phyloP scores from a whole-genome alignment of 1,140 invertebrate genomes.

The Lycorma delicatula region DNA sequence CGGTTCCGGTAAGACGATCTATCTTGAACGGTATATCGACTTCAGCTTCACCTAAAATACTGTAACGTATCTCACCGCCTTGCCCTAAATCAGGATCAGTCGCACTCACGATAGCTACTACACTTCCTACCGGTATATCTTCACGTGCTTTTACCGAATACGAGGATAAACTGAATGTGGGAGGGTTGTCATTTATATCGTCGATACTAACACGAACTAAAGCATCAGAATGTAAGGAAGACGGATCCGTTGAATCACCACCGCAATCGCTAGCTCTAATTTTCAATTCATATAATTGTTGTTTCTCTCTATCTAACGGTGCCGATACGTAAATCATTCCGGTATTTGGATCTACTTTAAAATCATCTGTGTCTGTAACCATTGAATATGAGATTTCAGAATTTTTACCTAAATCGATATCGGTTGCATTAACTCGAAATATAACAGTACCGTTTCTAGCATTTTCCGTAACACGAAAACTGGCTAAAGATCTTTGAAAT shows the following conservation, averaged over 20 bases:
- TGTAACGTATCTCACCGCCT: slow-evolving; percentile 67
- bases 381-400: slow-evolving; percentile 68
- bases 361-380: slow-evolving; percentile 72
- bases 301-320: slow-evolving; percentile 72
- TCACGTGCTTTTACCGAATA: slow-evolving; percentile 81
- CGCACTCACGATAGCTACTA: slow-evolving; percentile 76
- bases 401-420: slow-evolving; percentile 75
- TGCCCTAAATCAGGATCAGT: slow-evolving; percentile 77
- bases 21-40: slow-evolving; percentile 52
- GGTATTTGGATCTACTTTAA: slow-evolving; percentile 64
- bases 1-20: slow-evolving; percentile 71
- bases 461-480: slow-evolving; percentile 75
- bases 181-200: slow-evolving; percentile 88
- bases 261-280: slow-evolving; percentile 73
- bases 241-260: slow-evolving; percentile 42
- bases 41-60: slow-evolving; percentile 54
- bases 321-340: slow-evolving; percentile 70
- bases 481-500: slow-evolving; percentile 73
- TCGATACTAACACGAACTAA: slow-evolving; percentile 69
- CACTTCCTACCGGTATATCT: slow-evolving; percentile 79
- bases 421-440: slow-evolving; percentile 76
- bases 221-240: slow-evolving; percentile 59
- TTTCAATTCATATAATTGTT: slow-evolving; percentile 71
- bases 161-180: slow-evolving; percentile 61
- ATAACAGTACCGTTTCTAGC: slow-evolving; percentile 74